Conservation (phyloP, 2,888 invertebrate species). For the Dyspetes luteomarginatus region DNA sequence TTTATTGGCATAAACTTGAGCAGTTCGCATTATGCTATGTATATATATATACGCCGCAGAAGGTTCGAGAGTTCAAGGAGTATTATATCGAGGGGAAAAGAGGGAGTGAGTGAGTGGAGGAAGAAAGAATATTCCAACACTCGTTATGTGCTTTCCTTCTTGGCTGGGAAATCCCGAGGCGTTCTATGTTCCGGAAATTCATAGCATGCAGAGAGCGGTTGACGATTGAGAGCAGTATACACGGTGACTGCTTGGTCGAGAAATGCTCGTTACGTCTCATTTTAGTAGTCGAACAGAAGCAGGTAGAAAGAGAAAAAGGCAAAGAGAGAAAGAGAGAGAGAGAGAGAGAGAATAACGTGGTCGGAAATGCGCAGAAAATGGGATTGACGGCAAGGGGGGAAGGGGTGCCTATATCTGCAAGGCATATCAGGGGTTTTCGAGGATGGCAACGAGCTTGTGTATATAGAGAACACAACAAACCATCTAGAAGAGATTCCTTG, state of each 20-base stretch:
- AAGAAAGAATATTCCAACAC: conserved; percentile 5
- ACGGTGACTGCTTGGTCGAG: conserved; percentile 60
- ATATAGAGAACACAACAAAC: background rate
- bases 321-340: background rate
- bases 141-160: background rate
- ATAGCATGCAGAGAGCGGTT: conserved; percentile 39
- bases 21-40: too few relatives aligned
- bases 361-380: background rate
- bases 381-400: conserved; percentile 25
- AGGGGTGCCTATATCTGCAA: conserved; percentile 62
- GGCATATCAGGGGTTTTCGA: conserved; percentile 67
- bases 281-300: conserved; percentile 31
- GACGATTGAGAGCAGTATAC: conserved; percentile 29
- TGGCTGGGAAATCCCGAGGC: conserved; percentile 53
- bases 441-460: conserved; percentile 43
- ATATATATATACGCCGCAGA: too few relatives aligned
- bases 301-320: background rate
- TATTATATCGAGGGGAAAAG: conserved; percentile 3
- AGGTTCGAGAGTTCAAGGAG: background rate
- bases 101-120: conserved; percentile 4
- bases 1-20: too few relatives aligned
- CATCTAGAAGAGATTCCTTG: conserved; percentile 2
- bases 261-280: conserved; percentile 63
- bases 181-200: conserved; percentile 64
- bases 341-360: conserved; percentile 12